A percentile compares a stretch with the other conserved stretches of the same genome.
phyloP scores from a whole-genome alignment of 2,888 invertebrate genomes.

The Rhagonycha fulva region DNA sequence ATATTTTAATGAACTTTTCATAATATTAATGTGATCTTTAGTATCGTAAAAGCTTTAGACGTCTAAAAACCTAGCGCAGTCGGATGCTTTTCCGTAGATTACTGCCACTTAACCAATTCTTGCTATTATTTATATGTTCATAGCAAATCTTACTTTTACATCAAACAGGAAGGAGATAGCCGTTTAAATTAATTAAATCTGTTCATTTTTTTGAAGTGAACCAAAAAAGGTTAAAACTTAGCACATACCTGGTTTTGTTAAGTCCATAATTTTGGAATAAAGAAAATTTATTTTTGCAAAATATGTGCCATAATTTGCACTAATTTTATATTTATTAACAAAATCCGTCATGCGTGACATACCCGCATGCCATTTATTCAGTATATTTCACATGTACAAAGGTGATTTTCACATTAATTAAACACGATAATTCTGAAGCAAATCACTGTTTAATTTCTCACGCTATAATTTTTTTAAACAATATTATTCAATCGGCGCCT shows the following conservation, averaged over 20 bases:
- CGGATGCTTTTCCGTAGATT: not conserved
- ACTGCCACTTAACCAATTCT: not conserved
- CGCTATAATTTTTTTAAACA: not conserved
- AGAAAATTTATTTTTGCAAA: not conserved
- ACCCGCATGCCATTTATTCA: not conserved
- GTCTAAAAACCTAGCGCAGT: not conserved
- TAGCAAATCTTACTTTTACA: not conserved
- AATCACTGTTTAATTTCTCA: slow-evolving; percentile 3
- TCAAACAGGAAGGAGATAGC: not conserved
- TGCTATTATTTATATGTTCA: not conserved
- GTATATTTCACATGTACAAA: not conserved
- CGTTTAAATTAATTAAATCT: not conserved
- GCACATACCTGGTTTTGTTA: not conserved
- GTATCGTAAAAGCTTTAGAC: not conserved
- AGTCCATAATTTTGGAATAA: not conserved
- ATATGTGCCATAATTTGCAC: not conserved
- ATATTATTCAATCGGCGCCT: slow-evolving; percentile 1
- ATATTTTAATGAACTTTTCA: not conserved
- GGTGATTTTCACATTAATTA: slow-evolving; percentile 16
- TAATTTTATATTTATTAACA: not conserved
- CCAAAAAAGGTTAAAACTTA: not conserved
- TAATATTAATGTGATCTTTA: not conserved
- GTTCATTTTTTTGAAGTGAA: not conserved
- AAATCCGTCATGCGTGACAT: slow-evolving; percentile 7
- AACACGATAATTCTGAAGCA: slow-evolving; percentile 6